phyloP scores from a whole-genome alignment of 1,140 invertebrate species.

The Liolophura sinensis region DNA sequence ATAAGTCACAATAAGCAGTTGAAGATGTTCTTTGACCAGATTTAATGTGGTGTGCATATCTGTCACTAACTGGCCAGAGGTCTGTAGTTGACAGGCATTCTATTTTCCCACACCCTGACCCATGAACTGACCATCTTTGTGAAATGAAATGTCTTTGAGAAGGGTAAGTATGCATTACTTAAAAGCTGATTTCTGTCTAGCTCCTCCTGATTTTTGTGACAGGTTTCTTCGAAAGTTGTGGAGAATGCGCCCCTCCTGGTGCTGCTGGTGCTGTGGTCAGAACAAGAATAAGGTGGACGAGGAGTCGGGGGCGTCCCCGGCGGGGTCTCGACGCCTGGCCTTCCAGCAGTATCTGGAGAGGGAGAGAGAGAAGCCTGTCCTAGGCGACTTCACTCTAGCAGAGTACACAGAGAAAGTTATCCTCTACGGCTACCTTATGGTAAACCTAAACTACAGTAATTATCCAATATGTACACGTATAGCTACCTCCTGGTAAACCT shows the following conservation, averaged over 20 bases:
- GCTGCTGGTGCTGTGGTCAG: constrained; percentile 14
- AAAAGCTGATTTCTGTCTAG: background rate
- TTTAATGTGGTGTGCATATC: too few species aligned
- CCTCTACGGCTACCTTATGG: constrained; percentile 60
- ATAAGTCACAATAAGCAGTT: too few species aligned
- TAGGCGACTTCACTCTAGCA: constrained; percentile 57
- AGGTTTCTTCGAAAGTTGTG: constrained; percentile 39
- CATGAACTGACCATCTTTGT: too few species aligned
- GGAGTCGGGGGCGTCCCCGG: background rate
- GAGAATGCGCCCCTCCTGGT: constrained; percentile 33
- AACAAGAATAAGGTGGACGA: constrained; percentile 9
- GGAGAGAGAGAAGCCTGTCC: constrained; percentile 51
- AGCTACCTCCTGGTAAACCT: constrained; percentile 58
- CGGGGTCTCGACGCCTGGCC: background rate
- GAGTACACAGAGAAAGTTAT: constrained; percentile 62
- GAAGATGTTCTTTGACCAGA: too few species aligned
- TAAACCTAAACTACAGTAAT: constrained; percentile 23
- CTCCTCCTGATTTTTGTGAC: constrained; percentile 10
- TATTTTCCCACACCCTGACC: too few species aligned
- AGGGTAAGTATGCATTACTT: too few species aligned
- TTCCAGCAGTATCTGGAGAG: constrained; percentile 36
- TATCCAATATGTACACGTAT: constrained; percentile 30
- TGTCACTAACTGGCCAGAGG: too few species aligned
- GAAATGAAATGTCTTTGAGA: too few species aligned
- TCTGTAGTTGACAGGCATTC: too few species aligned